phyloP scores from a whole-genome alignment of 1,140 invertebrate species.

The Caenorhabditis tropicalis region DNA sequence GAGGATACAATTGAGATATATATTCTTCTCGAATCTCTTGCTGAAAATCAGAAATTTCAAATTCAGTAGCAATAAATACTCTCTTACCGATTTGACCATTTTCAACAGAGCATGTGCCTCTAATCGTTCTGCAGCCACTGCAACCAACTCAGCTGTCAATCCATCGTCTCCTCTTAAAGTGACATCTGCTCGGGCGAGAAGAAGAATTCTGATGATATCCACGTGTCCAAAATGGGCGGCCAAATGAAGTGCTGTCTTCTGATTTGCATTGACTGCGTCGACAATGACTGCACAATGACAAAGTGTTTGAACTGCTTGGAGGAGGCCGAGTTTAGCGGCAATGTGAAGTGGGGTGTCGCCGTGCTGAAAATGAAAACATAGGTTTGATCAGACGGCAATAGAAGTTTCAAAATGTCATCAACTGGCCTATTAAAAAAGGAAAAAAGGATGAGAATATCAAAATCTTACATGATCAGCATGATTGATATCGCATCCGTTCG shows the following conservation, averaged over 20 bases:
- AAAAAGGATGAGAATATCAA: not conserved
- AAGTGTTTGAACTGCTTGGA: constrained; percentile 79
- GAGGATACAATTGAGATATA: constrained; percentile 79
- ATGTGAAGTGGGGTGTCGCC: constrained; percentile 82
- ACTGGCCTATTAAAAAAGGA: not conserved
- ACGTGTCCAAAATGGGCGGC: constrained; percentile 81
- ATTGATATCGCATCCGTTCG: constrained; percentile 85
- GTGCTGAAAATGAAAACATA: constrained; percentile 74
- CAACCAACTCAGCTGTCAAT: constrained; percentile 83
- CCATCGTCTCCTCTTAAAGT: constrained; percentile 76
- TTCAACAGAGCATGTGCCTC: constrained; percentile 81
- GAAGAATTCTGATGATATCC: constrained; percentile 81
- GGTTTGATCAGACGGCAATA: not conserved
- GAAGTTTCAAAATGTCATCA: not conserved
- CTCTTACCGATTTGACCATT: constrained; percentile 78
- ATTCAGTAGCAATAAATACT: not conserved
- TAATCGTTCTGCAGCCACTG: constrained; percentile 81
- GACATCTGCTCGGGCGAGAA: constrained; percentile 75
- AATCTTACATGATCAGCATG: constrained; percentile 73
- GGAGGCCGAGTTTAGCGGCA: constrained; percentile 78
- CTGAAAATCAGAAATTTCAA: constrained; percentile 67
- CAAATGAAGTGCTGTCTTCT: constrained; percentile 78
- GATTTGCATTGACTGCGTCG: constrained; percentile 76
- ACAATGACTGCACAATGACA: constrained; percentile 81
- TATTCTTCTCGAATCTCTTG: constrained; percentile 76